Evolutionary conservation across 2,888 invertebrate genomes (phyloP).

Genomic region (Criorhina ranunculi): DNA sequence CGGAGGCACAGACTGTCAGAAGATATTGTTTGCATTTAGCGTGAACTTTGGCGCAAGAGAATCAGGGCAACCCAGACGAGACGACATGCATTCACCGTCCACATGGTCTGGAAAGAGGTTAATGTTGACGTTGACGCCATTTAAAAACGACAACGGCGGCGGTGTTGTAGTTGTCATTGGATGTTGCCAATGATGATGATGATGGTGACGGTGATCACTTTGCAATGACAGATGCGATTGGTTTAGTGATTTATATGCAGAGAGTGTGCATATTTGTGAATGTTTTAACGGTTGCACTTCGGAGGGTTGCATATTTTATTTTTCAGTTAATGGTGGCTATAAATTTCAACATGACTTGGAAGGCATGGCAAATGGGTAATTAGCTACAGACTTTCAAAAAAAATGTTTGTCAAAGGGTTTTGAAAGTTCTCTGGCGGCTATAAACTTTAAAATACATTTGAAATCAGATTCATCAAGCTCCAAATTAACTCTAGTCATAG

Average conservation of each 20-base stretch:
- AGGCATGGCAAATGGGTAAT: too few relatives aligned
- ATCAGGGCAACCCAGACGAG: constrained; percentile 5
- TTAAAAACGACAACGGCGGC: constrained; percentile 21
- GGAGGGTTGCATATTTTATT: background rate
- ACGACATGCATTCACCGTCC: constrained; percentile 24
- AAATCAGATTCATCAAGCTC: too few relatives aligned
- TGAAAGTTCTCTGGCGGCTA: too few relatives aligned
- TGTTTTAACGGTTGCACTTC: background rate
- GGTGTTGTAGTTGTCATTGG: background rate
- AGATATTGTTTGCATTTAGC: background rate
- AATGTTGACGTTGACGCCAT: constrained; percentile 63
- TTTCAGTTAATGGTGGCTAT: background rate
- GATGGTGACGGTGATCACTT: background rate
- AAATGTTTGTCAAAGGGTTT: too few relatives aligned
- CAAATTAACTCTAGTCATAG: too few relatives aligned
- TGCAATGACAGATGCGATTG: constrained; percentile 13
- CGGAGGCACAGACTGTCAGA: constrained; percentile 5
- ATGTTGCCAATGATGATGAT: constrained; percentile 3
- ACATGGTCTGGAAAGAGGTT: constrained; percentile 62
- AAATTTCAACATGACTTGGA: background rate
- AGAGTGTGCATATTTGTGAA: background rate
- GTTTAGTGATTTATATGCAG: background rate
- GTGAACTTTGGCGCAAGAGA: constrained; percentile 50
- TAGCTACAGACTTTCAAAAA: too few relatives aligned
- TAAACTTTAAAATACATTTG: too few relatives aligned